Evolutionary conservation across 2,113 vertebrate species (phyloP), one percentile per base, ranked within the genome.

Genomic region (Desmodus rotundus): DNA sequence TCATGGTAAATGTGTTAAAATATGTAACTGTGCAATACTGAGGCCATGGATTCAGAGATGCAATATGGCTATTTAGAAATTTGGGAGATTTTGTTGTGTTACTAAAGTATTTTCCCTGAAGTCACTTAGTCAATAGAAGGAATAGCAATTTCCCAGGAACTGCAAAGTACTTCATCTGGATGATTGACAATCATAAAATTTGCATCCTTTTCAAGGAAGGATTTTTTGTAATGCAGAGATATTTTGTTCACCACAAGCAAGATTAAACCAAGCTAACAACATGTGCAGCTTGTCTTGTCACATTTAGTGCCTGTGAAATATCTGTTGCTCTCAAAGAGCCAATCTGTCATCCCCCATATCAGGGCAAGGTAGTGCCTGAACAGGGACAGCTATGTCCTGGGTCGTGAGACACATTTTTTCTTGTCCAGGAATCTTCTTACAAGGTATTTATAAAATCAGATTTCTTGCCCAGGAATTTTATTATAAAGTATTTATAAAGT

Each of bases 301-400:
- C 70, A 76, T 95, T 95, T 61, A 61, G 0, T 92, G 77, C 22
- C 89, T 94, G 43, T 76, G 87, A 97, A 97, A 92, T 97, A 87
- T 31, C 80, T 98, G 22, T 47, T 97, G 61, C 14, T 96, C 41
- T 98, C 54, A n/a, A 65, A 94, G 58, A 96, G 82, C 54, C 95
- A 85, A 83, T 96, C 70, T 45, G 36, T 97, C 87, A 87, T 15
- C 61, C 77, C 43, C 0, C 14, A 36, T 93, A 74, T 74, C 72
- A 93, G 31, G 89, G 67, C 82, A 85, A 96, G 96, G 80, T 65
- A 91, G 67, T 85, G 5, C 24, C 91, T 50, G 38, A 81, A 92
- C 43, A 58, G 45, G 81, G 47, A 93, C 26, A 72, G 8, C 96
- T 89, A 97, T 95, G 33, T 96, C 50, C 95, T 92, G 91, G 52